Evolutionary conservation across 2,113 vertebrate genomes (phyloP), one percentile per base, ranked within the genome.

Genomic region (Aptenodytes patagonicus): DNA sequence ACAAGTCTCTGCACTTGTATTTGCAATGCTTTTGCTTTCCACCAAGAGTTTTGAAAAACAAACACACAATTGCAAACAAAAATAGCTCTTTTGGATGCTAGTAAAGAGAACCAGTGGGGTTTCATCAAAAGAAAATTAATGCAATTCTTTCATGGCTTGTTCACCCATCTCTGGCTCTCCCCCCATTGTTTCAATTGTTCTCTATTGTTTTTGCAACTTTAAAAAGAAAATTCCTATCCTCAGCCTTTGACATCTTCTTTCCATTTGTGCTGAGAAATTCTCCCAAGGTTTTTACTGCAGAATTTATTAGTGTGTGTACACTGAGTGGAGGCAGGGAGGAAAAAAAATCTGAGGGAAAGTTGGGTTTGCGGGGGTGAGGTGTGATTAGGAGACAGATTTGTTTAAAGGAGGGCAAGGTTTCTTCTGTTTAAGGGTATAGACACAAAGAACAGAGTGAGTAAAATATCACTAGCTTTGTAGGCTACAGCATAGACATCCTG

Each of bases 241-340:
- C 75, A 83, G 87, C 61, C 96, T 94, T 94, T 90, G 91, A 93
- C 92, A 96, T 95, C 75, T 83, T 96, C 92, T 96, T 96, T 96
- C 90, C 68, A 97, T 95, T 95, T 95, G 66, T 18, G 58, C 81
- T 51, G 65, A 83, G 62, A 97, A 93, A 89, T 66, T 88, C 89
- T 95, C 91, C 84, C 78, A 89, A 91, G 66, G 70, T 73, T 93
- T 94, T 91, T 85, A 61, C 73, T 91, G 75, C 66, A 85, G 87
- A 79, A 86, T 94, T 95, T 96, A 83, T 95, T 94, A 80, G 44
- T 26, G 17, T 79, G 61, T 73, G 73, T 72, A 93, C 61, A 47
- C 11, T 17, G 58, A 83, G 52, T 31, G 69, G 69, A 87, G 69
- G 72, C 62, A 89, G 70, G 36, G 71, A 92, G 34, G 34, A 81